Evolutionary conservation across 2,888 invertebrate species (phyloP).

Genomic region (Drosophila pegasa): DNA sequence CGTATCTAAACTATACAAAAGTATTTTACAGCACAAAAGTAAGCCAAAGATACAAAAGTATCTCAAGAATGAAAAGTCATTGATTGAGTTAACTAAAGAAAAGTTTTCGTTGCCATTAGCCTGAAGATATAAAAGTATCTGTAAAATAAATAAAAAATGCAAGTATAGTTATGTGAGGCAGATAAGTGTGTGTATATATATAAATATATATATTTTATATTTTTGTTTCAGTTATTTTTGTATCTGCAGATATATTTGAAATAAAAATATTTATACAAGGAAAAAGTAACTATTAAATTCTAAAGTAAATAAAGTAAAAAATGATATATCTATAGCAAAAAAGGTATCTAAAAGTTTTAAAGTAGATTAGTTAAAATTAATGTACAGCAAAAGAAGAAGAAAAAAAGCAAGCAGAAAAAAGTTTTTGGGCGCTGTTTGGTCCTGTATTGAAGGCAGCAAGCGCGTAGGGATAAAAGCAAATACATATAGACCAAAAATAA

Average conservation of each 20-base stretch:
- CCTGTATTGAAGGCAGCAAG: slow-evolving; percentile 16
- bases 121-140: background rate
- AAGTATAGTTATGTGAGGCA: background rate
- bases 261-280: background rate
- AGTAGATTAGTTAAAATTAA: slow-evolving; percentile 2
- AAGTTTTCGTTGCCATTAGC: background rate
- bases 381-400: background rate
- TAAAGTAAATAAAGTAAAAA: background rate
- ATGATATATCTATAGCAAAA: background rate
- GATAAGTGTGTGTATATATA: too few species aligned
- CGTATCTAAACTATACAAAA: background rate
- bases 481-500: slow-evolving; percentile 45
- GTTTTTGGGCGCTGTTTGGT: slow-evolving; percentile 16
- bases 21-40: background rate
- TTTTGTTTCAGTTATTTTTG: background rate
- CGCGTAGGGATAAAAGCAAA: slow-evolving; percentile 40
- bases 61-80: background rate
- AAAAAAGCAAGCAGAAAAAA: background rate
- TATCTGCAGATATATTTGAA: background rate
- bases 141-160: background rate
- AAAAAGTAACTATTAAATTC: background rate
- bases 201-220: too few species aligned
- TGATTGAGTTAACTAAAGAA: background rate
- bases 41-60: background rate
- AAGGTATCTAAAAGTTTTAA: background rate